phyloP scores from a whole-genome alignment of 2,113 vertebrate genomes.

The Reinhardtius hippoglossoides region DNA sequence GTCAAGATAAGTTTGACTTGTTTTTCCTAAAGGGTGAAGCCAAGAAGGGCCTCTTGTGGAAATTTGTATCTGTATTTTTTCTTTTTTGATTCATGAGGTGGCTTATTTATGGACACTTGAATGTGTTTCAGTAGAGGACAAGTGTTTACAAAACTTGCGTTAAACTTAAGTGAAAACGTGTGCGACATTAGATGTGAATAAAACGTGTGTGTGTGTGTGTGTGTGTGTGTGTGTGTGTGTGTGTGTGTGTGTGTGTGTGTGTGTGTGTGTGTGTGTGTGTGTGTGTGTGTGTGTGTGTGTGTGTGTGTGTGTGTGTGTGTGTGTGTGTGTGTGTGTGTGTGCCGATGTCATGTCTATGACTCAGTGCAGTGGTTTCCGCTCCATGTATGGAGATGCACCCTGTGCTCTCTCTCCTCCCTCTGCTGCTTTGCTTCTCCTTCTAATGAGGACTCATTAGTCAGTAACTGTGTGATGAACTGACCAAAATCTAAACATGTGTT shows the following conservation, averaged over 20 bases:
- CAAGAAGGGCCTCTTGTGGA: conserved; percentile 48
- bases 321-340: conserved; percentile 12
- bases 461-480: conserved; percentile 18
- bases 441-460: conserved; percentile 33
- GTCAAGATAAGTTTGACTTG: conserved; percentile 55
- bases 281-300: conserved; percentile 23
- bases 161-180: conserved; percentile 27
- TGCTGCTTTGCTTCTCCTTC: conserved; percentile 57
- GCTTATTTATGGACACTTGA: conserved; percentile 70
- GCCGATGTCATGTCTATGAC: conserved; percentile 72
- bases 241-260: conserved; percentile 24
- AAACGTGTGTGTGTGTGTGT: conserved; percentile 22
- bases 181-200: conserved; percentile 53
- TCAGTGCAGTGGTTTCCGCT: conserved; percentile 81
- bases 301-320: too few relatives aligned
- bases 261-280: conserved; percentile 27
- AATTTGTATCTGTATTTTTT: conserved; percentile 18
- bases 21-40: conserved; percentile 55
- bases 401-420: conserved; percentile 46
- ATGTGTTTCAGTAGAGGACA: conserved; percentile 51
- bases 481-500: conserved; percentile 19
- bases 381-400: conserved; percentile 83
- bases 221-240: conserved; percentile 27
- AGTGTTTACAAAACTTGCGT: conserved; percentile 40
- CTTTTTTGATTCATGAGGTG: conserved; percentile 30